phyloP scores from a whole-genome alignment of 2,113 vertebrate species.

The Clarias gariepinus region DNA sequence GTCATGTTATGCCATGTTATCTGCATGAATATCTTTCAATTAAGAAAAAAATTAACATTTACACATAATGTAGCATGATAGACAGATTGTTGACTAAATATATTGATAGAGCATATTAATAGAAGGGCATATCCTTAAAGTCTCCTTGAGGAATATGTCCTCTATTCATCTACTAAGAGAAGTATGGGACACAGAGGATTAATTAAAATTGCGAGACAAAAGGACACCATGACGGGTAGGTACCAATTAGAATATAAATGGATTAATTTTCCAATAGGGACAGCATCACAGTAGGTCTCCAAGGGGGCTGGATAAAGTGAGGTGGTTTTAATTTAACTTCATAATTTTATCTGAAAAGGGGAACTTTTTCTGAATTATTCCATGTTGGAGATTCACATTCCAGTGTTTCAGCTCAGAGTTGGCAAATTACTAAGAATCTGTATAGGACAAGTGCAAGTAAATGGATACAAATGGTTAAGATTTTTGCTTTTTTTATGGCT shows the following conservation, averaged over 20 bases:
- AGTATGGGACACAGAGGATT: constrained; percentile 54
- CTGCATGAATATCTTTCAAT: not conserved
- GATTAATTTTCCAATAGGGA: constrained; percentile 49
- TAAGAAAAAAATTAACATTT: not conserved
- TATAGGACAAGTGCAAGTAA: not conserved
- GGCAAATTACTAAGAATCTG: not conserved
- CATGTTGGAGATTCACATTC: constrained; percentile 3
- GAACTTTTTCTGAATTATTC: constrained; percentile 16
- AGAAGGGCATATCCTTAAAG: constrained; percentile 40
- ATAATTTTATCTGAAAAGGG: not conserved
- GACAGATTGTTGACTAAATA: not conserved
- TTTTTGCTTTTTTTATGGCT: not conserved
- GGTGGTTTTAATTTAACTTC: not conserved
- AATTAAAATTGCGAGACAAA: constrained; percentile 52
- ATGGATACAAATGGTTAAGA: not conserved
- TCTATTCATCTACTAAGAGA: constrained; percentile 39
- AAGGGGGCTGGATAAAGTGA: constrained; percentile 1
- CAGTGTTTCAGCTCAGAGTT: not conserved
- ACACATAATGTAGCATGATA: not conserved
- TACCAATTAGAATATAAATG: constrained; percentile 55
- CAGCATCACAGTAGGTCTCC: constrained; percentile 19
- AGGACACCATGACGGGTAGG: constrained; percentile 42
- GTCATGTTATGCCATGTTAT: not conserved
- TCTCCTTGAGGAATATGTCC: constrained; percentile 45
- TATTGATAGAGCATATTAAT: constrained; percentile 33